phyloP scores from a whole-genome alignment of 2,888 invertebrate species.

The Calameuta filiformis region DNA sequence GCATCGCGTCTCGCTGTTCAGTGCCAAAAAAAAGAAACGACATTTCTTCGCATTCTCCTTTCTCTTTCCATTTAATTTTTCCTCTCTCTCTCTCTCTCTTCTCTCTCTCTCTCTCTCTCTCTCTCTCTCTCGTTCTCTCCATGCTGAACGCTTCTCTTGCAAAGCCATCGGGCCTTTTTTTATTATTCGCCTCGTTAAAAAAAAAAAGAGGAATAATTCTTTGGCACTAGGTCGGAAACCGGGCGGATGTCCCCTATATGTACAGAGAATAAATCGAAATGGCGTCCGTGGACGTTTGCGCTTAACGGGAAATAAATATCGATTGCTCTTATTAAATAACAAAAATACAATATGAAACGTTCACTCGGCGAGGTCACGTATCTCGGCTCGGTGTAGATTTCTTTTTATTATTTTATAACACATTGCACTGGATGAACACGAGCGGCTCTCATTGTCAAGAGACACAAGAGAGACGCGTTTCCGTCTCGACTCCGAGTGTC shows the following conservation, averaged over 20 bases:
- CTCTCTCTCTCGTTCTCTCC: no score
- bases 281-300: not conserved
- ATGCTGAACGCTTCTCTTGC: not conserved
- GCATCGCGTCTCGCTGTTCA: constrained; percentile 3
- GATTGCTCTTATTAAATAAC: not conserved
- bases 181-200: not conserved
- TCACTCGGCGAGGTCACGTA: not conserved
- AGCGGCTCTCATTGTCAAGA: not conserved
- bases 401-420: not conserved
- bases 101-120: no score
- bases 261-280: not conserved
- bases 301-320: not conserved
- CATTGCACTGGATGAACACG: not conserved
- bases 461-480: not conserved
- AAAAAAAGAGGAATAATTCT: not conserved
- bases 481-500: not conserved
- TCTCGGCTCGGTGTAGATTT: not conserved
- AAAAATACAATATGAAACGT: not conserved
- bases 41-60: not conserved
- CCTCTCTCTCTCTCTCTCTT: no score
- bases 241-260: not conserved
- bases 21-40: not conserved
- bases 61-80: not conserved
- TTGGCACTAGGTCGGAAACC: constrained; percentile 5
- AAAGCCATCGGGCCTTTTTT: not conserved